Base-by-base conservation (phyloP, 2,888 invertebrate genomes). In the Hofmannophila pseudospretella region DNA sequence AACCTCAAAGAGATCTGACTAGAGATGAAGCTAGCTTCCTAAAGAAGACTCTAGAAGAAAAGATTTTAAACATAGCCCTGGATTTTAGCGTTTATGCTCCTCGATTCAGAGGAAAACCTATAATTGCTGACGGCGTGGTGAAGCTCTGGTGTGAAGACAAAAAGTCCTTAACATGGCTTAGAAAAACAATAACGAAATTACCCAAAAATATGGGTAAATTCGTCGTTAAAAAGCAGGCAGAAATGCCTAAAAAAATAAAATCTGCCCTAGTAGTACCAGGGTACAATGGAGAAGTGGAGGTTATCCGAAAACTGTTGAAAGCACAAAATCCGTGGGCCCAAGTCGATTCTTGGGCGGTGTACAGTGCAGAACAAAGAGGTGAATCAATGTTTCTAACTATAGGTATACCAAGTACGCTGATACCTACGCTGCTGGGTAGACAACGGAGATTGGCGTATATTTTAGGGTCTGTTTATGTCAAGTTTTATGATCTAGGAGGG, bases 141-240 rank as follows among this genome's bases (percentile, higher is more conserved):
- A 36, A 36, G 27, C 27, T 36, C 1, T 36, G 36, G 36, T 36
- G 36, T 9, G 32, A 32, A 11, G 16, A 31, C 11, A 20, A 26
- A n/a, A 36, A 26, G 3, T 16, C 36, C 8, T 16, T 36, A n/a
- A 26, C 8, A 7, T 36, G 36, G 36, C 27, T 36, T 2, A 16
- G 4, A 0, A 7, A 27, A 4, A 27, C 32, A 3, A 23, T 36
- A 3, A 8, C 14, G 4, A 27, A 27, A 5, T 13, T 32, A 1
- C 32, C 32, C 4, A 23, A 16, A 9, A 29, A 13, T 25, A 11
- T 23, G 8, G 32, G 25, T 3, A 25, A 22, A 12, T 20, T 36
- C 7, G 8, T 26, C 0, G 36, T 36, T 2, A 36, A 7, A 9
- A 32, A 27, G 1, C 36, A 32, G 26, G 11, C 19, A 4, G 32